Evolutionary conservation across 2,113 vertebrate genomes (phyloP).

Genomic region (Embiotoca jacksoni): DNA sequence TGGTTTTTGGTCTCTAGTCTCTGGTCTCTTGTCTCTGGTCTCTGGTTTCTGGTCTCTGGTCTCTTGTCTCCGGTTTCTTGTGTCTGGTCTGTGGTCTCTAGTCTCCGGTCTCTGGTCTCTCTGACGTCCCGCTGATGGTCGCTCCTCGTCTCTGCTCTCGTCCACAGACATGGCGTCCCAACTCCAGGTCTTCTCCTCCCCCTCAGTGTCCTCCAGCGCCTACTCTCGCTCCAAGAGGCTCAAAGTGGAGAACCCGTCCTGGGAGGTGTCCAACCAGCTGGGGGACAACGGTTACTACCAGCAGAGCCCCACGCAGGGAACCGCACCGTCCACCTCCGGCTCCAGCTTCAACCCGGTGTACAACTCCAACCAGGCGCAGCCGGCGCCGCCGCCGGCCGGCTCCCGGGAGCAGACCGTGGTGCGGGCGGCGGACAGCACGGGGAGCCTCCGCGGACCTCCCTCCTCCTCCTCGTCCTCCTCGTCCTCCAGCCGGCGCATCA

Average conservation of each 20-base stretch:
- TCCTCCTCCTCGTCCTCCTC: constrained; percentile 81
- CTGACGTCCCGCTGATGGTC: no score
- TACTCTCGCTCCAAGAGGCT: constrained; percentile 97
- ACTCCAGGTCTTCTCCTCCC: constrained; percentile 97
- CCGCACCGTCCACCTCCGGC: constrained; percentile 81
- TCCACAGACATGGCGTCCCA: constrained; percentile 95
- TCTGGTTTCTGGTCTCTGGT: no score
- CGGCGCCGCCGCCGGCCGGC: constrained; percentile 81
- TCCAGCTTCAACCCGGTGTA: constrained; percentile 89
- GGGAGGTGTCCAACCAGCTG: constrained; percentile 93
- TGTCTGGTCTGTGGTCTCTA: no score
- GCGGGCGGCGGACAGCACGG: constrained; percentile 95
- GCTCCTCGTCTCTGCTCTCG: not conserved
- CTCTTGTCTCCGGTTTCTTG: no score
- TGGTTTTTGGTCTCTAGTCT: no score
- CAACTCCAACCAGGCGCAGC: constrained; percentile 86
- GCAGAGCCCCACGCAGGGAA: constrained; percentile 89
- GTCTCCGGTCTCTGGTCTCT: no score
- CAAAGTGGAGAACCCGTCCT: constrained; percentile 94
- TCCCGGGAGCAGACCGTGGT: constrained; percentile 94
- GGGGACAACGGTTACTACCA: constrained; percentile 90
- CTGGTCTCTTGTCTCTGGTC: no score
- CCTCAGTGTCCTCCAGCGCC: constrained; percentile 97
- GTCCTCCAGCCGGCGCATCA: constrained; percentile 87
- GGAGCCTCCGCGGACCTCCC: constrained; percentile 86